Base-by-base conservation (phyloP, 2,888 invertebrate genomes). In the Andricus curvator region DNA sequence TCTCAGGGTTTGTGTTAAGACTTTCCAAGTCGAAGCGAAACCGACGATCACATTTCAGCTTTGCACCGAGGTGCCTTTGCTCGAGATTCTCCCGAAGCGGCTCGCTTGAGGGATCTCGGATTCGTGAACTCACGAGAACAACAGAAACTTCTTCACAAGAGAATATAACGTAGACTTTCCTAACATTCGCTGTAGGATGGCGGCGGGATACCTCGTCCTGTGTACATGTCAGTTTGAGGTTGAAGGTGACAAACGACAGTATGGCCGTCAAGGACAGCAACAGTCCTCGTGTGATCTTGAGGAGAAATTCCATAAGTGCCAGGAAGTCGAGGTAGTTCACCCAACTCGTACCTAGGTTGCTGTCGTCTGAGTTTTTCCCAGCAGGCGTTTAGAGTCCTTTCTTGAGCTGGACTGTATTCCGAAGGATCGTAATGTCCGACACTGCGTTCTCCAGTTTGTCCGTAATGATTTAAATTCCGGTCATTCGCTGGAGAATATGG, bases 171-270 rank as follows among this genome's bases (percentile, higher is more conserved):
- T 56, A 29, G 33, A 74, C 33, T 74, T 74, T 81, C 85, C 85
- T 94, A 95, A 94, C 95, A 95, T 92, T 95, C 95, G 93, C 94
- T 95, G 93, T 95, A 95, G 84, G 94, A 94, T 84, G 94, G 94
- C 84, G 94, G 94, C 84, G 94, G 94, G 87, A 94, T 93, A 87
- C 94, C 94, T 87, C 94, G 93, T 80, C 94, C 93, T 83, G 94
- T 93, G 88, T 94, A 94, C 89, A 94, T 93, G 88, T 94, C 93
- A 82, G 92, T 90, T 80, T 94, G 95, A 62, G 97, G 97, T 92
- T 97, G 97, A 88, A 97, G 93, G 91, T 97, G 97, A 93, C 97
- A 97, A 81, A 97, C 96, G 81, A 97, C 97, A 82, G 97, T 97
- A 89, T 96, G 96, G 68, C 97, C 97, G 91, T 97, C 97, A 78